Evolutionary conservation across 2,888 invertebrate genomes (phyloP).

Genomic region (Drosophila kuntzei): DNA sequence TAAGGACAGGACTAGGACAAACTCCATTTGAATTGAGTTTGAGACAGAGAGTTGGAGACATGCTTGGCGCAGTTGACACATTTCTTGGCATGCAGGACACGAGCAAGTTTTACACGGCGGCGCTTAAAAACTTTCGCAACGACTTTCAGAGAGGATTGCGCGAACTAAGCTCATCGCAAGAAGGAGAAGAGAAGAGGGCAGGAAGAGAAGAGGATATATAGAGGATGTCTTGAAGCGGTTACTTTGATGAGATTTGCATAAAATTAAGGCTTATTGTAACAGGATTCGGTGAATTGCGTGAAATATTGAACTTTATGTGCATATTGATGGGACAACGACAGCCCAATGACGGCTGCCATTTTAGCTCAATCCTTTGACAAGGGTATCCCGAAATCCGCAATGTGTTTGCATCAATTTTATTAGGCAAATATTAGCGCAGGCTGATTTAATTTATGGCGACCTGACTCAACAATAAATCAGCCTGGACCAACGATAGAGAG

Average conservation of each 20-base stretch:
- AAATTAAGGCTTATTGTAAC: slow-evolving; percentile 77
- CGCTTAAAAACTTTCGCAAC: slow-evolving; percentile 71
- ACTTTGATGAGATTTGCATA: slow-evolving; percentile 73
- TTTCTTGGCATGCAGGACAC: slow-evolving; percentile 76
- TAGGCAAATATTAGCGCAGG: slow-evolving; percentile 71
- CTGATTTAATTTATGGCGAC: slow-evolving; percentile 67
- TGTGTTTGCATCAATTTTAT: slow-evolving; percentile 64
- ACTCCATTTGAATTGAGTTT: slow-evolving; percentile 38
- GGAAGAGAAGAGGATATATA: background rate
- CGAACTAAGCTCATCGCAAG: slow-evolving; percentile 52
- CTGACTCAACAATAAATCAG: slow-evolving; percentile 72
- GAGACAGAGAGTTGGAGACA: slow-evolving; percentile 17
- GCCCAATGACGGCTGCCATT: slow-evolving; percentile 22
- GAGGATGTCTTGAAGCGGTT: slow-evolving; percentile 33
- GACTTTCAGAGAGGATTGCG: slow-evolving; percentile 64
- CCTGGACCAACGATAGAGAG: slow-evolving; percentile 3
- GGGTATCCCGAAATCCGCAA: slow-evolving; percentile 30
- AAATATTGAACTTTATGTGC: slow-evolving; percentile 80
- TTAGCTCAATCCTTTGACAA: slow-evolving; percentile 65
- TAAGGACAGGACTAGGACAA: slow-evolving; percentile 32
- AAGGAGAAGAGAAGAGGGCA: background rate
- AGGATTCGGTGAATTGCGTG: slow-evolving; percentile 73
- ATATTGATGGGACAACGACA: slow-evolving; percentile 65
- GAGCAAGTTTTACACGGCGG: slow-evolving; percentile 73
- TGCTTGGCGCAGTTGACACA: slow-evolving; percentile 60